These are phyloP conservation scores for Sebastes dallii DNA, from an alignment of 2,797 vertebrate genomes.

Conservation along the genomic window DNA sequence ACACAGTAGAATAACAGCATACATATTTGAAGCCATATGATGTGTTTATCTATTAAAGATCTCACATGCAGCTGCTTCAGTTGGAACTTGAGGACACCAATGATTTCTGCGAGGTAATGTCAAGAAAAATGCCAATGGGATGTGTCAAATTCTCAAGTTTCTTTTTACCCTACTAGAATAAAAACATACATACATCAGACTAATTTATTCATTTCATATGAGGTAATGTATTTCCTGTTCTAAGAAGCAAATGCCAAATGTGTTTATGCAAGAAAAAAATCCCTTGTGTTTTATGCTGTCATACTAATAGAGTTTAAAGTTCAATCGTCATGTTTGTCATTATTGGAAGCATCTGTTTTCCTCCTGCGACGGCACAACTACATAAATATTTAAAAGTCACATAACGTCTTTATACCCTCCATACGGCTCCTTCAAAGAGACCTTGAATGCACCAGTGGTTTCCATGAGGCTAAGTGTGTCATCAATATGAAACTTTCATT, in stretches of 20 bases:
- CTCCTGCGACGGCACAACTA: background rate
- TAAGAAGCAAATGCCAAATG: constrained; percentile 2
- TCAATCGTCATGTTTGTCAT: constrained; percentile 22
- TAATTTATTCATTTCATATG: background rate
- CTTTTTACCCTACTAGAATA: background rate
- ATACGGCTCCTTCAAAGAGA: constrained; percentile 38
- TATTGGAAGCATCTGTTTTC: constrained; percentile 17
- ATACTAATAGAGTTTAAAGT: constrained; percentile 15
- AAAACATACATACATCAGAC: background rate
- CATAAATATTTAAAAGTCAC: constrained; percentile 49
- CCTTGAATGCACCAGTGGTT: constrained; percentile 43
- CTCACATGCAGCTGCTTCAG: background rate
- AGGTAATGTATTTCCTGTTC: background rate
- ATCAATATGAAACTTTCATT: constrained; percentile 63
- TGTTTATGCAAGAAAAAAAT: background rate
- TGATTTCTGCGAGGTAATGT: background rate
- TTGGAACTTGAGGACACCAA: background rate
- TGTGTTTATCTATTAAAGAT: constrained; percentile 12
- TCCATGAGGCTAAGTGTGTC: constrained; percentile 45
- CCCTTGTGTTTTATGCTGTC: background rate
- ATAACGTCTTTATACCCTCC: constrained; percentile 7
- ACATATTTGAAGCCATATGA: constrained; percentile 21
- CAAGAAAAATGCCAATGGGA: background rate
- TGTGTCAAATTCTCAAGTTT: background rate
- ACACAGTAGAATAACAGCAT: constrained; percentile 20